Evolutionary conservation across 2,113 vertebrate genomes (phyloP), one percentile per base, ranked within the genome.

Genomic region (Sebastes fasciatus): DNA sequence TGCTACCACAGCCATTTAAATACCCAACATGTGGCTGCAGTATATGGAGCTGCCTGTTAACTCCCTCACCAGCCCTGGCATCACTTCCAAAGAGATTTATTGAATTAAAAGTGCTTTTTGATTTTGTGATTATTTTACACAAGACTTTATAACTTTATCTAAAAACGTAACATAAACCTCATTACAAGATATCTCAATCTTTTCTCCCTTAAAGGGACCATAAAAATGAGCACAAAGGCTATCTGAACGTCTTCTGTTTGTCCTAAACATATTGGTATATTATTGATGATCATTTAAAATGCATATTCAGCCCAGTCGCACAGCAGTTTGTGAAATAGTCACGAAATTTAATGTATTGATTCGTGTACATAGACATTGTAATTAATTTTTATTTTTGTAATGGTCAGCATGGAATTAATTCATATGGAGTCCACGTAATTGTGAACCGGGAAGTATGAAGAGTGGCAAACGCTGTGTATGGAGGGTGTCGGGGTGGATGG

Each of bases 1-100:
- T 61, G 69, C 60, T 34, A 82, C 85, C 83, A 45, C 83, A 88
- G 84, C 34, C 69, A 43, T 86, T 89, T 80, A 65, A 85, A 88
- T 58, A 57, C 21, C 73, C 64, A 75, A 34, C 74, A 83, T 84
- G 84, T 84, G 82, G 86, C 79, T 80, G 72, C 79, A 79, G 75
- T 69, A 7, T 51, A 61, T 16, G 46, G 64, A 76, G 78, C 73
- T 60, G 77, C 74, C 52, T 62, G 54, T 74, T 84, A 21, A 73
- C 77, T 42, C 62, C 51, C 80, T 74, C 74, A 71, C 80, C 81
- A 63, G 55, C 40, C 42, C 69, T 74, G 85, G 19, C 52, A 74
- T 78, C 40, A 70, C 58, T 79, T 77, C 26, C 52, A 77, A 2
- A n/a, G 16, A 79, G 68, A 79, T 75, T 84, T 84, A 82, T 51